phyloP scores from a whole-genome alignment of 1,140 invertebrate species.

The Thaumetopoea pityocampa region DNA sequence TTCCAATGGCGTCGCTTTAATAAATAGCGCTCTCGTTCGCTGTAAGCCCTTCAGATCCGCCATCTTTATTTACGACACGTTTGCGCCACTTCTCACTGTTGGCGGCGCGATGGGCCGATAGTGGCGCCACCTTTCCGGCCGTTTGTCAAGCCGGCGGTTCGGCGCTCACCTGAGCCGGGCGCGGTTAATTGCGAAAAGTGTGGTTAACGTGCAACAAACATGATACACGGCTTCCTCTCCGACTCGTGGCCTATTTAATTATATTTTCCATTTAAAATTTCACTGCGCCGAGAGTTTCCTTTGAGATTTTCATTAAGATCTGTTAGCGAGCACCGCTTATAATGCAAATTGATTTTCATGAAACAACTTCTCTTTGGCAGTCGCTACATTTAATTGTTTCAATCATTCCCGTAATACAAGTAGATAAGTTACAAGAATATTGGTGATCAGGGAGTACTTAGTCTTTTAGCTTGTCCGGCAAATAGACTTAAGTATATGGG shows the following conservation, averaged over 20 bases:
- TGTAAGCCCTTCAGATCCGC: constrained; percentile 36
- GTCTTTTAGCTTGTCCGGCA: too few species aligned
- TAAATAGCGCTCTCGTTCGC: constrained; percentile 45
- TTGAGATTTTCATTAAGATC: constrained; percentile 4
- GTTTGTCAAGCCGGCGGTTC: constrained; percentile 52
- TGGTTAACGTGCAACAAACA: constrained; percentile 43
- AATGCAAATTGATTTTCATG: neutral
- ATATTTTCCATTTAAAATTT: constrained; percentile 22
- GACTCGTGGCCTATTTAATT: constrained; percentile 29
- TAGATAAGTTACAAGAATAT: too few species aligned
- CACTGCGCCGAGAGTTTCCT: constrained; percentile 1
- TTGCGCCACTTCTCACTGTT: constrained; percentile 37
- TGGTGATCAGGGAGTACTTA: too few species aligned
- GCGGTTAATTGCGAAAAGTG: constrained; percentile 61
- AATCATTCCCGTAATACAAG: too few species aligned
- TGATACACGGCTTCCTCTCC: constrained; percentile 62
- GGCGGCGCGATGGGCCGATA: constrained; percentile 37
- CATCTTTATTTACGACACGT: constrained; percentile 62
- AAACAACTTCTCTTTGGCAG: too few species aligned
- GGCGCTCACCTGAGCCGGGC: constrained; percentile 45
- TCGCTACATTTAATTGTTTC: too few species aligned
- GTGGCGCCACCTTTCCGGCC: constrained; percentile 47
- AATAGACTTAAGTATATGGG: too few species aligned
- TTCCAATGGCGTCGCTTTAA: constrained; percentile 27
- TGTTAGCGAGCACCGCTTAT: neutral